Evolutionary conservation across 2,113 vertebrate genomes (phyloP).

Genomic region (Nibea coibor): DNA sequence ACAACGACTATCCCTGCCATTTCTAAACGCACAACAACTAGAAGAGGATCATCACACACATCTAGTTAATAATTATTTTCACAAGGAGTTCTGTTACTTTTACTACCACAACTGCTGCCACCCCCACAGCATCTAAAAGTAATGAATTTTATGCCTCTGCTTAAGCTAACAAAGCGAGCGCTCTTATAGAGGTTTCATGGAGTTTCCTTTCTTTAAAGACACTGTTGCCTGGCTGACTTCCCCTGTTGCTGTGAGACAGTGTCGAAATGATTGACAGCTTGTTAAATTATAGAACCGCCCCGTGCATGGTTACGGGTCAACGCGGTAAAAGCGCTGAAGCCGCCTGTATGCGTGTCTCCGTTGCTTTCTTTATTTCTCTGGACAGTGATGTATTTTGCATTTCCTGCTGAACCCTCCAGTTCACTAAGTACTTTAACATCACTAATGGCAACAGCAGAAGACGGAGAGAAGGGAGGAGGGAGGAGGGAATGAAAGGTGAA

Average conservation of each 20-base stretch:
- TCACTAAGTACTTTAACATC: constrained; percentile 70
- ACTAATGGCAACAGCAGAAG: constrained; percentile 53
- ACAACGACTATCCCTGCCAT: neutral
- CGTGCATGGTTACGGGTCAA: constrained; percentile 65
- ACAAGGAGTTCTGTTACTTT: neutral
- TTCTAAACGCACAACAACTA: neutral
- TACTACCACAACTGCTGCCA: neutral
- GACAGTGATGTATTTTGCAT: constrained; percentile 56
- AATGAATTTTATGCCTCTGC: neutral
- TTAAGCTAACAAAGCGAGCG: neutral
- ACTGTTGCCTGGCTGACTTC: constrained; percentile 2
- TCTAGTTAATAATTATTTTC: neutral
- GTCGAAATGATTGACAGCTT: constrained; percentile 72
- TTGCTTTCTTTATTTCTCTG: constrained; percentile 53
- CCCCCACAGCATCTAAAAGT: neutral
- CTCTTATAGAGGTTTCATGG: neutral
- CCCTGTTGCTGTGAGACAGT: constrained; percentile 25
- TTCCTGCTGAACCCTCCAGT: constrained; percentile 42
- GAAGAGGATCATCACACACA: neutral
- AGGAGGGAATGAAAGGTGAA: constrained; percentile 8
- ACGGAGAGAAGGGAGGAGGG: neutral
- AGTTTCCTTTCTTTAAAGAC: constrained; percentile 38
- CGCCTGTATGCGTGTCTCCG: constrained; percentile 37
- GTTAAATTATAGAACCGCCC: constrained; percentile 63
- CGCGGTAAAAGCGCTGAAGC: constrained; percentile 42